Evolutionary conservation across 2,797 vertebrate species (phyloP).

Genomic region (Petrocephalus sullivani): DNA sequence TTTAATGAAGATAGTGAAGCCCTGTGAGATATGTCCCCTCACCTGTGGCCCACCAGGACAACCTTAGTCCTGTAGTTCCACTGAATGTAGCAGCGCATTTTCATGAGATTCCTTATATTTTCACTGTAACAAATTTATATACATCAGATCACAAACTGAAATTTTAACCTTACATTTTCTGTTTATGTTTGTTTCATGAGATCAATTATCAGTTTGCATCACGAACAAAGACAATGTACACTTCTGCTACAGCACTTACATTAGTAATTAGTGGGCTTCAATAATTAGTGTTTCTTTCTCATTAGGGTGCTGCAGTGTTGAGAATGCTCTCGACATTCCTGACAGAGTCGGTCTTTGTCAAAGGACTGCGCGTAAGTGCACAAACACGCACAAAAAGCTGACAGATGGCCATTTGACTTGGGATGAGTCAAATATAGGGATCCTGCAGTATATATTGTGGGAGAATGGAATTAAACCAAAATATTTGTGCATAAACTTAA

Average conservation of each 20-base stretch:
- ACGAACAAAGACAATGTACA: background rate
- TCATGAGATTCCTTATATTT: background rate
- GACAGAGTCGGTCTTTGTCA: constrained; percentile 69
- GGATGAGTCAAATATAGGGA: background rate
- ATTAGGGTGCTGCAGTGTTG: constrained; percentile 80
- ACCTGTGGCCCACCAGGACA: background rate
- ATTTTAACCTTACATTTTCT: background rate
- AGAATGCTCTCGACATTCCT: constrained; percentile 88
- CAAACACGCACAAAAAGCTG: background rate
- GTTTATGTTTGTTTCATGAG: background rate
- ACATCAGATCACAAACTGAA: background rate
- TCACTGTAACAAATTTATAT: background rate
- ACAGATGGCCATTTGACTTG: background rate
- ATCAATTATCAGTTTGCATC: background rate
- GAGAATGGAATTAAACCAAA: background rate
- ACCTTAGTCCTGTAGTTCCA: background rate
- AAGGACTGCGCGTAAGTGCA: constrained; percentile 78
- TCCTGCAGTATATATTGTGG: background rate
- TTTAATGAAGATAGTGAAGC: background rate
- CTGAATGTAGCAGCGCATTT: background rate
- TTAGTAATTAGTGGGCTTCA: background rate
- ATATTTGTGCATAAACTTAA: constrained; percentile 24
- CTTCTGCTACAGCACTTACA: background rate
- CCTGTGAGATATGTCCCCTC: background rate
- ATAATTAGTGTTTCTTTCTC: background rate